Evolutionary conservation across 2,113 vertebrate genomes (phyloP).

Genomic region (Toxostoma redivivum): DNA sequence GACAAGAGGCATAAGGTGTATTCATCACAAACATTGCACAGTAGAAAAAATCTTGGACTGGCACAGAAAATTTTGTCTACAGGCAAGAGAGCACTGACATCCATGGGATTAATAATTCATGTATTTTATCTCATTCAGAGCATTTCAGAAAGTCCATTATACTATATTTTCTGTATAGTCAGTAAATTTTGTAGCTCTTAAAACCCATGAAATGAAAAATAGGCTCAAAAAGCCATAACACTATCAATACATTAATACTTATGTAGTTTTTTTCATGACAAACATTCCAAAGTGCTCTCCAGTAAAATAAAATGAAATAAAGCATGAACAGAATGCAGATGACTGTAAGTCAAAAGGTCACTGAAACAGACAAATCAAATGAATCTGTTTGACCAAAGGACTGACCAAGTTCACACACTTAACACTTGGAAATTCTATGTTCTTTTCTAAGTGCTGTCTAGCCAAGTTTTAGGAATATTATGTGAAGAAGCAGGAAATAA

Average conservation of each 20-base stretch:
- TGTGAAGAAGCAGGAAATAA: neutral
- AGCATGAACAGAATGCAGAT: conserved; percentile 50
- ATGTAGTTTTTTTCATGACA: conserved; percentile 73
- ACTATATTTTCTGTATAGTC: conserved; percentile 70
- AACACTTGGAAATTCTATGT: neutral
- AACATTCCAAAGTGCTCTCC: conserved; percentile 60
- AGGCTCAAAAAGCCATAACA: conserved; percentile 66
- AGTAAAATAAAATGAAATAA: conserved; percentile 68
- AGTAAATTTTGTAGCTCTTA: conserved; percentile 76
- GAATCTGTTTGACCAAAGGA: neutral
- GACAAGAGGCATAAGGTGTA: neutral
- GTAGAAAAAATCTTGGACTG: neutral
- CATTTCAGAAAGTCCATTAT: conserved; percentile 72
- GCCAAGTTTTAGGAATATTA: neutral
- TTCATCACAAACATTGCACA: neutral
- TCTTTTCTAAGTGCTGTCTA: neutral
- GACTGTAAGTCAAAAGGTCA: conserved; percentile 58
- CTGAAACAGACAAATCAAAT: conserved; percentile 32
- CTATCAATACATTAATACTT: conserved; percentile 79
- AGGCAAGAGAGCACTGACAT: conserved; percentile 29
- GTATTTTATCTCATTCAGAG: conserved; percentile 62
- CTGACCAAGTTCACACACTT: neutral
- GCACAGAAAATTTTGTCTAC: conserved; percentile 38
- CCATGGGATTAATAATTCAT: conserved; percentile 75
- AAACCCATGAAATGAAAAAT: conserved; percentile 72